Evolutionary conservation across 2,888 invertebrate genomes (phyloP).

Genomic region (Salticus scenicus): DNA sequence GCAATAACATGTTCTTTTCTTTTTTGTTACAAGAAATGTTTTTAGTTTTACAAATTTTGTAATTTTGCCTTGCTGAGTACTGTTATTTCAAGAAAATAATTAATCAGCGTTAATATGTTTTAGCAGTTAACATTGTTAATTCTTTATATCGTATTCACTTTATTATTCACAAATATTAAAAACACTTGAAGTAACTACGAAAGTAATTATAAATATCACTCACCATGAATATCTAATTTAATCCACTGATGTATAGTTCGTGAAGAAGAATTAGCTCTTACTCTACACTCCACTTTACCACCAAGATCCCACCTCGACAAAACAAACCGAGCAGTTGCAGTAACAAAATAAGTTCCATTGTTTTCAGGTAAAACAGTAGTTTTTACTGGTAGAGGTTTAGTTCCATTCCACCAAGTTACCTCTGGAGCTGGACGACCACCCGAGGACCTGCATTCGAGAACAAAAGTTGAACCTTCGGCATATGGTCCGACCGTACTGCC

Average conservation of each 20-base stretch:
- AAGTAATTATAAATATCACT: too few species aligned
- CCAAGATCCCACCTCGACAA: conserved; percentile 72
- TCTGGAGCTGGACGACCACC: conserved; percentile 90
- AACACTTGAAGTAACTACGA: too few species aligned
- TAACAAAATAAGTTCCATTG: conserved; percentile 69
- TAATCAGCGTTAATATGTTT: too few species aligned
- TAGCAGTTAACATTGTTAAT: too few species aligned
- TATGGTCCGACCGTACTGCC: conserved; percentile 80
- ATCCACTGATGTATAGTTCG: conserved; percentile 76
- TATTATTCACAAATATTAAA: too few species aligned
- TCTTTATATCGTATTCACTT: too few species aligned
- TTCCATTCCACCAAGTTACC: conserved; percentile 88
- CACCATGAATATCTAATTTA: conserved; percentile 85
- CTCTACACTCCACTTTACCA: conserved; percentile 71
- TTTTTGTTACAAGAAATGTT: too few species aligned
- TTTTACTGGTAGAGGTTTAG: conserved; percentile 70
- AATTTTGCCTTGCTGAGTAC: too few species aligned
- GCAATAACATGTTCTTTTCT: too few species aligned
- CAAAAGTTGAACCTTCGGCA: conserved; percentile 82
- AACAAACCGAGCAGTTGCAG: conserved; percentile 71
- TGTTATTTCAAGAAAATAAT: too few species aligned
- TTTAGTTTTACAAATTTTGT: too few species aligned
- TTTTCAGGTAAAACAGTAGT: conserved; percentile 62
- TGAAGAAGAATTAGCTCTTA: conserved; percentile 70
- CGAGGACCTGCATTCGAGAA: conserved; percentile 84